These are phyloP conservation scores for Porites cylindrica DNA, from an alignment of 92 coral and sea anemone species.

Conservation along the genomic window DNA sequence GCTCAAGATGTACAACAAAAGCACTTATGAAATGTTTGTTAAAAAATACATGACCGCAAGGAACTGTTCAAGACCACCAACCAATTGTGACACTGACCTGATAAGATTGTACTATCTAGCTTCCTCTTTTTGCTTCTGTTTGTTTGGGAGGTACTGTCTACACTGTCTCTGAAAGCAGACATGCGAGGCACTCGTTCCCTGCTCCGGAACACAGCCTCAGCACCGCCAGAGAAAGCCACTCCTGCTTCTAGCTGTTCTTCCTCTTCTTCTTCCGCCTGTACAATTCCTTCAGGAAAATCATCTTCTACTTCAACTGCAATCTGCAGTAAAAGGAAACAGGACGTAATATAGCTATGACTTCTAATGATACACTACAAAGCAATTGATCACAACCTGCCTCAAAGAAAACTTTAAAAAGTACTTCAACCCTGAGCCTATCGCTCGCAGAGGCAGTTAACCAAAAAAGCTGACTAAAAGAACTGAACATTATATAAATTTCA, in stretches of 20 bases:
- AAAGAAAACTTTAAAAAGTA: too few relatives aligned
- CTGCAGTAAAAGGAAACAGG: slow-evolving; percentile 27
- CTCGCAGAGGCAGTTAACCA: too few relatives aligned
- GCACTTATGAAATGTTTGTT: too few relatives aligned
- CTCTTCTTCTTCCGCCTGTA: slow-evolving; percentile 99
- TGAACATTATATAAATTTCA: too few relatives aligned
- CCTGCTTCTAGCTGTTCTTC: slow-evolving; percentile 71
- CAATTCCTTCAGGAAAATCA: slow-evolving; percentile 96
- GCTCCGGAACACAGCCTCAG: slow-evolving; percentile 82
- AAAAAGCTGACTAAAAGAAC: too few relatives aligned
- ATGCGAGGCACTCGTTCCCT: slow-evolving; percentile 77
- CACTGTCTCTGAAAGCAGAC: slow-evolving; percentile 56
- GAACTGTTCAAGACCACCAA: background rate
- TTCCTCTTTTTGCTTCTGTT: slow-evolving; percentile 77
- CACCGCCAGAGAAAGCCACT: slow-evolving; percentile 68
- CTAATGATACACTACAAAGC: too few relatives aligned
- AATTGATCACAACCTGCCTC: too few relatives aligned
- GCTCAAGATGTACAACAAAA: too few relatives aligned
- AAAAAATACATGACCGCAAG: background rate
- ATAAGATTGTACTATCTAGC: slow-evolving; percentile 55
- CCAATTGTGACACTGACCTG: slow-evolving; percentile 3
- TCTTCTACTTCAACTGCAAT: slow-evolving; percentile 97
- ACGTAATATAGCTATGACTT: too few relatives aligned
- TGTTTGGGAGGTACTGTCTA: slow-evolving; percentile 32
- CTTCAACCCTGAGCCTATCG: too few relatives aligned